A percentile compares a stretch with the other conserved stretches of the same genome.
Conservation (phyloP, 23 tunicate genomes). For the Styela clava region DNA sequence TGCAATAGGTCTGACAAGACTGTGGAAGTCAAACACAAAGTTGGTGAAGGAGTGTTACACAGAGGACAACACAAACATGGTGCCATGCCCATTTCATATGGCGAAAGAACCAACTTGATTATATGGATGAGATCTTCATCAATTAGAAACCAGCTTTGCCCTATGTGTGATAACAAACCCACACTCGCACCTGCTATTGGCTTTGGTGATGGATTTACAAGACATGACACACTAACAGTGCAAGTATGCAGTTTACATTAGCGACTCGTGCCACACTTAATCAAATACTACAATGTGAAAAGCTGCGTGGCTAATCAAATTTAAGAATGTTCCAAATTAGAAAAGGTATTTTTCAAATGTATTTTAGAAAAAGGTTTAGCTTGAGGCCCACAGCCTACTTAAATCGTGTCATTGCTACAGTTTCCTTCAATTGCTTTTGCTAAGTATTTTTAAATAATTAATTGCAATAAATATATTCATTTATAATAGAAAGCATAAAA, state of each 20-base stretch:
- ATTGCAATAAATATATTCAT: too few species aligned
- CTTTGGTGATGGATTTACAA: constrained; percentile 62
- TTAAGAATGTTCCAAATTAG: too few species aligned
- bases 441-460: too few species aligned
- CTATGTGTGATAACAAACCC: constrained; percentile 73
- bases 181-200: constrained; percentile 18
- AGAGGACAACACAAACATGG: constrained; percentile 87
- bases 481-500: too few species aligned
- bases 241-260: constrained; percentile 1
- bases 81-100: constrained; percentile 58
- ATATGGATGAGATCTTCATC: constrained; percentile 78
- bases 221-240: background rate
- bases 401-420: too few species aligned
- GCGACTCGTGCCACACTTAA: too few species aligned
- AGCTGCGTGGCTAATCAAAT: too few species aligned
- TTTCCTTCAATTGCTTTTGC: too few species aligned
- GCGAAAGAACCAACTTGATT: constrained; percentile 66
- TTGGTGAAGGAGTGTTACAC: constrained; percentile 61
- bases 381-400: too few species aligned
- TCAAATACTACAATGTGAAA: too few species aligned
- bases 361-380: too few species aligned
- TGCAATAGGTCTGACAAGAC: background rate
- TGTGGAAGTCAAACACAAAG: constrained; percentile 46
- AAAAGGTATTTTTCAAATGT: too few species aligned
- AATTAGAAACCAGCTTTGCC: constrained; percentile 59